Evolutionary conservation across 2,113 vertebrate species (phyloP), one percentile per base, ranked within the genome.

Genomic region (Chroicocephalus ridibundus): DNA sequence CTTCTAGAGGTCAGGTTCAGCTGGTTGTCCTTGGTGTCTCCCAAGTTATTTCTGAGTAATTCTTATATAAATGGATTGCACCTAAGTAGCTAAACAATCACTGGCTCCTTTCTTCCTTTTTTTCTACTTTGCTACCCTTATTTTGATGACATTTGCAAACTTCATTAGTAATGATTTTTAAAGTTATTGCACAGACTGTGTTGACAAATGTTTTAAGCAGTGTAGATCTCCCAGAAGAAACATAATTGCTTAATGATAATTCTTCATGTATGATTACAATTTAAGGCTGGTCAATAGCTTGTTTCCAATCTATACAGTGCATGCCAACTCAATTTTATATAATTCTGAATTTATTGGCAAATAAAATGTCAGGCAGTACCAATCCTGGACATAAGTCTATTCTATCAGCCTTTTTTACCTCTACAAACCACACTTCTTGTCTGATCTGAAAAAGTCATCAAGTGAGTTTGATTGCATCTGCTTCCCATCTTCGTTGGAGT

Each of bases 181-280:
- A 96, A 95, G 38, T 49, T 91, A 52, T 91, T 94, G 20, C 18
- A 34, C 38, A 64, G 86, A 65, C 26, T 52, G 13, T 51, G 42
- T 72, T 82, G 69, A 86, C 64, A 70, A 94, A 22, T 68, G 55
- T 93, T 94, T 91, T 79, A 91, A 82, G 38, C 40, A 84, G 29
- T 47, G 24, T 64, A 86, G 65, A 34, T 93, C 25, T 88, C 64
- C 74, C 57, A 91, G 55, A 78, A 94, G 61, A 68, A 96, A 68
- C 31, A 79, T 77, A 90, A 90, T 70, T 92, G 36, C 36, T 89
- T 93, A 96, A 95, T 82, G 83, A 85, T 76, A 82, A 75, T 92
- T 94, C 64, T 82, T 94, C 55, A 55, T 68, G 14, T 55, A 91
- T 55, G 52, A 89, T 89, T 89, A 79, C 52, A 94, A 70, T 94